These are phyloP conservation scores for Tachuris rubrigastra DNA, from an alignment of 2,113 vertebrate species.

Conservation along the genomic window DNA sequence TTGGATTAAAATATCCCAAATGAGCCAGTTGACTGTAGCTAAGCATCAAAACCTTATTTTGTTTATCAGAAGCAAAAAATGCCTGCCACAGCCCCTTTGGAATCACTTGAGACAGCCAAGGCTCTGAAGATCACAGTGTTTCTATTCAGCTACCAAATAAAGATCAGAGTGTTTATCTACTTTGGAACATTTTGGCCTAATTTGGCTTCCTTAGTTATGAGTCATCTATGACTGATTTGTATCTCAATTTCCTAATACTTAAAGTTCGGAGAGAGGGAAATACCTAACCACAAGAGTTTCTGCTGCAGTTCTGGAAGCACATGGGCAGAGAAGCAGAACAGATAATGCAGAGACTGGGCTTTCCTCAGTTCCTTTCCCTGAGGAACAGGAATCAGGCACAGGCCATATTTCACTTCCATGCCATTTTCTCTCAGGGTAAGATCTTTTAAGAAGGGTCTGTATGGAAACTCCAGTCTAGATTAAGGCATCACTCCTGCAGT, in stretches of 20 bases:
- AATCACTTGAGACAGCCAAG: background rate
- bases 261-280: background rate
- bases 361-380: background rate
- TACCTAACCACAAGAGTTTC: background rate
- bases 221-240: background rate
- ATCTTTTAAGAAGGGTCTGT: background rate
- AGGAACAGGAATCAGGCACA: background rate
- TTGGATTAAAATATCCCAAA: background rate
- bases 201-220: slow-evolving; percentile 20
- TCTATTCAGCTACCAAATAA: slow-evolving; percentile 13
- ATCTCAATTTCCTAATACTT: background rate
- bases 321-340: background rate
- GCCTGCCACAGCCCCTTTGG: background rate
- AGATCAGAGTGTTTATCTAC: background rate
- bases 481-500: background rate
- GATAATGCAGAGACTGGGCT: background rate
- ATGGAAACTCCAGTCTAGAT: background rate
- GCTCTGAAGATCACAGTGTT: background rate
- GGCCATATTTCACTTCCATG: background rate
- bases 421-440: background rate
- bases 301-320: background rate
- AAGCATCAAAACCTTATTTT: background rate
- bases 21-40: background rate
- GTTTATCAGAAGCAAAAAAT: background rate
- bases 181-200: background rate